Base-by-base conservation (phyloP, 2,113 vertebrate genomes). In the Psephotus haematonotus region DNA sequence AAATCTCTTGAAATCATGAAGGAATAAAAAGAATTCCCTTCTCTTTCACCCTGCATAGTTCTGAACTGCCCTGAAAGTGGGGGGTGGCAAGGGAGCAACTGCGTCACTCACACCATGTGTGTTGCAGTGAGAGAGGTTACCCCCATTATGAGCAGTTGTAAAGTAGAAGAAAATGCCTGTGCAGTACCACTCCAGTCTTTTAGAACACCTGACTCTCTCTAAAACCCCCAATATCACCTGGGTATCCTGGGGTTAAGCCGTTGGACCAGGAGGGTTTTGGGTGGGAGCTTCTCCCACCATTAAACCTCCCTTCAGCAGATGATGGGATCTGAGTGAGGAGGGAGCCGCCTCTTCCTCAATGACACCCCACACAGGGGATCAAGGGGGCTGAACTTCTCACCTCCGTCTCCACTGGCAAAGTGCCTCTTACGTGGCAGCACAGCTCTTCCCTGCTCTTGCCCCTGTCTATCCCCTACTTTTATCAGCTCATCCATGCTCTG, bases 361-460 rank as follows among this genome's bases (percentile, higher is more conserved):
- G 50, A 49, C 2, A 8, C 27, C 50, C 27, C 47, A 18, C 25
- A 1, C 20, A 14, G 63, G 23, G 41, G 17, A 18, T 33, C 50
- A 9, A 20, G 50, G 69, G 43, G 52, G 27, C 17, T 19, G 28
- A 49, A 31, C 49, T 65, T 70, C 70, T 79, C 29, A 29, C 43
- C 60, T 91, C 67, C 1, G 0, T 35, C 0, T 31, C 9, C 44
- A 13, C 0, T 1, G 60, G 33, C 9, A 27, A 20, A 37, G 31
- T 7, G 25, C 37, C 24, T 78, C 50, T 14, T 37, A 1, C 4
- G 8, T 15, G 57, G 27, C 49, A 85, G 25, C 52, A 3, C 39
- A 29, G 47, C 53, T 81, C 17, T 74, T 63, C 53, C 33, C 39
- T 88, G 59, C 13, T 14, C 44, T 67, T 6, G 0, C 12, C 24